Evolutionary conservation across 2,888 invertebrate species (phyloP).

Genomic region (Anarsia innoxiella): DNA sequence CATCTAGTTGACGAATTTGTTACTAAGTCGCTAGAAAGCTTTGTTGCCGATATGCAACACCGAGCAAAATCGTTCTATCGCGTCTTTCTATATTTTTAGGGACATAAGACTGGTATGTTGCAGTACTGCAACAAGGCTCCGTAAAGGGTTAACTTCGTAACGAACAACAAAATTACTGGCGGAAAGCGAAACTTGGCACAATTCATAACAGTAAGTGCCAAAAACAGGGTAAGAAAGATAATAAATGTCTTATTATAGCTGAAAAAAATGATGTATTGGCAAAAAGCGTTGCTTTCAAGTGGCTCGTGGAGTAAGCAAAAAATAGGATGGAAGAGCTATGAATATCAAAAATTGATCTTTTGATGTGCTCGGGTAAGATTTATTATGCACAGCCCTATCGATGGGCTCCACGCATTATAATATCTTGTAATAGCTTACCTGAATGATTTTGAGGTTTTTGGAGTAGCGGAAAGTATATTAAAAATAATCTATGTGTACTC

Average conservation of each 20-base stretch:
- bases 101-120: no score
- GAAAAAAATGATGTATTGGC: conserved; percentile 9
- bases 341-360: conserved; percentile 14
- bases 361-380: conserved; percentile 5
- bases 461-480: no score
- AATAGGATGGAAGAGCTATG: conserved; percentile 7
- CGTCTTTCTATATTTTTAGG: no score
- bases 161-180: neutral
- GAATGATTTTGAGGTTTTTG: neutral
- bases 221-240: neutral
- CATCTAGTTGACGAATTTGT: no score
- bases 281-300: conserved; percentile 1
- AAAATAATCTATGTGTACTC: no score
- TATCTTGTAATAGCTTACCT: no score
- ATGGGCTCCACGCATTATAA: neutral
- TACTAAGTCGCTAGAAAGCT: no score
- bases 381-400: conserved; percentile 7
- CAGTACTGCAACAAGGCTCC: no score
- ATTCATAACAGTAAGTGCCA: neutral
- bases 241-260: conserved; percentile 5
- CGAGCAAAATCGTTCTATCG: no score
- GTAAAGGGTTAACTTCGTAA: no score
- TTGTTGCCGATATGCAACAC: no score
- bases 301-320: conserved; percentile 12
- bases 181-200: no score